phyloP scores from a whole-genome alignment of 1,140 invertebrate genomes.

The Artemia franciscana region DNA sequence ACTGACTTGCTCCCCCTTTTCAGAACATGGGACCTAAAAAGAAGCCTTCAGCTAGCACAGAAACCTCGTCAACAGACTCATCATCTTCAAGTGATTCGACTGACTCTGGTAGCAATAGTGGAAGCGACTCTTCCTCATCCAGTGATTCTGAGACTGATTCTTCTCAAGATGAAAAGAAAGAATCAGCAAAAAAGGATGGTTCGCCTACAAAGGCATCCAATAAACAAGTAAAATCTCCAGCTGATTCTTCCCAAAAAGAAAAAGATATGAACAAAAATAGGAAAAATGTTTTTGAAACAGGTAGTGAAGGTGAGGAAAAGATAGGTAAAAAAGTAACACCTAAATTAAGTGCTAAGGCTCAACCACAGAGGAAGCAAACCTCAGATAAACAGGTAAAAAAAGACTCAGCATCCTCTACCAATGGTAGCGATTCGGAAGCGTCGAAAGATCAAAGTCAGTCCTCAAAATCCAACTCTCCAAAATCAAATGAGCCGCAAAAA shows the following conservation, averaged over 20 bases:
- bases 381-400: background rate
- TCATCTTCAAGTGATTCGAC: background rate
- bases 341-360: background rate
- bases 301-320: background rate
- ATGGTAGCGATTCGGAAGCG: background rate
- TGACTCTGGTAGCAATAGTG: background rate
- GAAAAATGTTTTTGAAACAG: background rate
- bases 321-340: background rate
- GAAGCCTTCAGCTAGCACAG: background rate
- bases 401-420: background rate
- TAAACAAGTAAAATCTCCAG: slow-evolving; percentile 2
- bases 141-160: slow-evolving; percentile 6
- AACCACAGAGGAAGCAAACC: background rate
- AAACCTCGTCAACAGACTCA: background rate
- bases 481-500: background rate
- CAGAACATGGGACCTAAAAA: background rate
- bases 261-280: slow-evolving; percentile 1
- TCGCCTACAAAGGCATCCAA: background rate
- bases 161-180: background rate
- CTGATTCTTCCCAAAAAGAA: slow-evolving; percentile 3
- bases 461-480: background rate
- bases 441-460: background rate
- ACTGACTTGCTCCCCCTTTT: too few relatives aligned
- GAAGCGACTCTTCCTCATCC: background rate
- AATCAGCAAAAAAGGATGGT: slow-evolving; percentile 2